Evolutionary conservation across 2,888 invertebrate genomes (phyloP).

Genomic region (Andrena trimmerana): DNA sequence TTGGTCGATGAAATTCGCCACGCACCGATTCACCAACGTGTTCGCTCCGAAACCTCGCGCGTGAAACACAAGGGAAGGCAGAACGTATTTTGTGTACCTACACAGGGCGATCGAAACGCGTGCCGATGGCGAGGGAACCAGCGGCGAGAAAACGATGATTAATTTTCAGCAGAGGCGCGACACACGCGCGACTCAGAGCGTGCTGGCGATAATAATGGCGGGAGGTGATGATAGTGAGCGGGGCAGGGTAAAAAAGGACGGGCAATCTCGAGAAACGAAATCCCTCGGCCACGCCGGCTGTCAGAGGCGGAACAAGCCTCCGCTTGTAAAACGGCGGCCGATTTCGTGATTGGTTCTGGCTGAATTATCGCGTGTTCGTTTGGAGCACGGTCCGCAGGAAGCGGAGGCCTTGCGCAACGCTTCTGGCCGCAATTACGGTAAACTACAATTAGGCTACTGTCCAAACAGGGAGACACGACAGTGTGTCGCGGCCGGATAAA

Average conservation of each 20-base stretch:
- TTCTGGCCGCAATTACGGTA: slow-evolving; percentile 54
- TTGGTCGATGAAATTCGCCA: not conserved
- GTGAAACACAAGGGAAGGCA: not conserved
- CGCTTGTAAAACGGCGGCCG: slow-evolving; percentile 53
- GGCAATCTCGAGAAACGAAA: slow-evolving; percentile 8
- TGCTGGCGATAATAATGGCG: slow-evolving; percentile 44
- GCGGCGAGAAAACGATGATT: slow-evolving; percentile 29
- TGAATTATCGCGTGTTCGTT: slow-evolving; percentile 60
- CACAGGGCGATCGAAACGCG: slow-evolving; percentile 16
- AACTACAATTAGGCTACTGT: slow-evolving; percentile 67
- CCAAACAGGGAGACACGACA: slow-evolving; percentile 44
- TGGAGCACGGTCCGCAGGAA: slow-evolving; percentile 47
- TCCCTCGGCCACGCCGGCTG: slow-evolving; percentile 3
- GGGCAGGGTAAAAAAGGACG: slow-evolving; percentile 38
- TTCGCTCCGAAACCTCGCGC: not conserved
- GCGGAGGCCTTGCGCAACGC: slow-evolving; percentile 13
- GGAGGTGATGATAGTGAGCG: slow-evolving; percentile 29
- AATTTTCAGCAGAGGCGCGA: slow-evolving; percentile 48
- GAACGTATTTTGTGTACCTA: too few relatives aligned
- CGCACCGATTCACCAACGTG: not conserved
- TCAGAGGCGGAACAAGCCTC: not conserved
- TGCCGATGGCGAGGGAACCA: slow-evolving; percentile 27
- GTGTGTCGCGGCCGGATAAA: slow-evolving; percentile 39
- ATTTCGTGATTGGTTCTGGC: slow-evolving; percentile 64
- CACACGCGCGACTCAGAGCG: slow-evolving; percentile 11